Base-by-base conservation (phyloP, 2,888 invertebrate species). In the Dioctria rufipes region DNA sequence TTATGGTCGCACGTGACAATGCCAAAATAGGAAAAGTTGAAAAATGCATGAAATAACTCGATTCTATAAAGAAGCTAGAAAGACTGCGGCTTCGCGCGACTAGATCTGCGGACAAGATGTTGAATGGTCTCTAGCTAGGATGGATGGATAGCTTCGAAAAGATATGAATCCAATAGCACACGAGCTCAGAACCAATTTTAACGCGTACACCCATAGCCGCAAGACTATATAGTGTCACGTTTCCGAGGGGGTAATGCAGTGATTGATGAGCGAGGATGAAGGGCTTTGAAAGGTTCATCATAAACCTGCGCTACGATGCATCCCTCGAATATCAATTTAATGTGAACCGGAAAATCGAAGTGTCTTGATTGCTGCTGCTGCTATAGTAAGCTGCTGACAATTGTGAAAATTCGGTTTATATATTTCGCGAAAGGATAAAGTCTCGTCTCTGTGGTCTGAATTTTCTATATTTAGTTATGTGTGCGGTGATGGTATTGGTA, bases 1-100 rank as follows among this genome's bases (percentile, higher is more conserved):
- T 71, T 71, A 71, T 54, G 54, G 71, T 40, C 71, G 71, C 58
- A 71, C 71, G 71, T 71, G 71, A 71, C 71, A 71, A 37, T n/a
- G 71, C 40, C 71, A 40, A 46, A 54, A 54, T 39, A 54, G 71
- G 71, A n/a, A n/a, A 51, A 54, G 51, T 54, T 71, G 71, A 71
- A 71, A 71, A 71, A 71, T 71, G 71, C 71, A 71, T 71, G 54
- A 54, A 67, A 13, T 46, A 11, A 13, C 42, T 8, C 6, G 40
- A 4, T n/a, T 4, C 6, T 11, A n/a, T n/a, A n/a, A n/a, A 11
- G 11, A 54, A 4, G 54, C 11, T 4, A 11, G 54, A n/a, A 4
- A 6, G 54, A n/a, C 6, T 54, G 54, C 49, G 9, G 49, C 2
- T 25, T 25, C 25, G 25, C 25, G 25, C 25, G 25, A 25, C 25